phyloP scores from a whole-genome alignment of 2,113 vertebrate genomes.

The Ranitomeya imitator region DNA sequence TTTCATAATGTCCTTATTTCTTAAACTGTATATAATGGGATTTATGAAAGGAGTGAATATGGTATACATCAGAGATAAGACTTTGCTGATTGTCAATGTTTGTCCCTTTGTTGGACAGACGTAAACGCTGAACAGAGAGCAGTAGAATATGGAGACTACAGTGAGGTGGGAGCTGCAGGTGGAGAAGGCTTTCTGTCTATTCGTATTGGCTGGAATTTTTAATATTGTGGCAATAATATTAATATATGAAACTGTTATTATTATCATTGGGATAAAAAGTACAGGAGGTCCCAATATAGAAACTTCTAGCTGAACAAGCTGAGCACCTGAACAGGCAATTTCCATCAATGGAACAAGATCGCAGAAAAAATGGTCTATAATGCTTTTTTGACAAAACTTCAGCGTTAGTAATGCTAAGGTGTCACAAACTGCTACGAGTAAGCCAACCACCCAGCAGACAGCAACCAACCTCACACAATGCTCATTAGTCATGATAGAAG shows the following conservation, averaged over 20 bases:
- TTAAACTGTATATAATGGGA: background rate
- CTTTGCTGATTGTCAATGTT: background rate
- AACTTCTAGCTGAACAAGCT: background rate
- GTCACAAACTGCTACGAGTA: background rate
- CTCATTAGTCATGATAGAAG: background rate
- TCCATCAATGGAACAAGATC: background rate
- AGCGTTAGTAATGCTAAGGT: background rate
- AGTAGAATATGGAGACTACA: background rate
- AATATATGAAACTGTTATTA: background rate
- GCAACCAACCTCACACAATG: background rate
- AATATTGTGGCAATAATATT: background rate
- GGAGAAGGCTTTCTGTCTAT: constrained; percentile 6
- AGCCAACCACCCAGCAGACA: background rate
- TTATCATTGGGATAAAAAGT: background rate
- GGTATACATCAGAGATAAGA: background rate
- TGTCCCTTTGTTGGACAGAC: background rate
- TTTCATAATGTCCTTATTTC: background rate
- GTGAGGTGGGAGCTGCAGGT: background rate
- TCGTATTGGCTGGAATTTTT: background rate
- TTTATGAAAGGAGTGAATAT: background rate
- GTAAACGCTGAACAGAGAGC: background rate
- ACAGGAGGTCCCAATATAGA: background rate
- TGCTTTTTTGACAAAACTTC: background rate
- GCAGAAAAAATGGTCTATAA: constrained; percentile 25
- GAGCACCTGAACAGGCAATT: background rate